Evolutionary conservation across 2,888 invertebrate genomes (phyloP).

Genomic region (Drosophila putrida): DNA sequence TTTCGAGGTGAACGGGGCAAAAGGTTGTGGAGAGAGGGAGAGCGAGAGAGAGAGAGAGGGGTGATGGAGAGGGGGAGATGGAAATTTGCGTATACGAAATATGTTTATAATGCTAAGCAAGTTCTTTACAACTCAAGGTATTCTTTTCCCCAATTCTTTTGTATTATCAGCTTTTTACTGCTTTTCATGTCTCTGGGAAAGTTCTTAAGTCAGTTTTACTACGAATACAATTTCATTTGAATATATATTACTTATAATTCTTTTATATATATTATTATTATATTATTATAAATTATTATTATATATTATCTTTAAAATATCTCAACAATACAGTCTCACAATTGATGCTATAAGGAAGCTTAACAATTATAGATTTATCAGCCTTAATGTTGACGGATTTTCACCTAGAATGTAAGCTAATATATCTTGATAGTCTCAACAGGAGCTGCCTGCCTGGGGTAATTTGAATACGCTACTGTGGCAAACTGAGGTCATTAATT

Average conservation of each 20-base stretch:
- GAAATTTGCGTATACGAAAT: constrained; percentile 8
- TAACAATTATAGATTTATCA: background rate
- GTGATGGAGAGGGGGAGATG: background rate
- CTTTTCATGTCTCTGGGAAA: background rate
- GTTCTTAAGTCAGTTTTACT: background rate
- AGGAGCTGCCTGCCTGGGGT: background rate
- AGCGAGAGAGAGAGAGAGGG: background rate
- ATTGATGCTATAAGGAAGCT: background rate
- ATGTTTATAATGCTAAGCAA: constrained; percentile 18
- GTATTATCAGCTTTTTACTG: constrained; percentile 5
- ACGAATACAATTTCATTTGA: background rate
- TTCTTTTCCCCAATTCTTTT: background rate
- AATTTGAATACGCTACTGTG: background rate
- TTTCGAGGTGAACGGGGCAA: background rate
- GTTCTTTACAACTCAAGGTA: constrained; percentile 3
- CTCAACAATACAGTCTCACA: too few relatives aligned
- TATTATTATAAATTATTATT: too few relatives aligned
- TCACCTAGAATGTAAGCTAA: background rate
- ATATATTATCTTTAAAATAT: too few relatives aligned
- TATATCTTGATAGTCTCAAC: background rate
- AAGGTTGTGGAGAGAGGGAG: background rate
- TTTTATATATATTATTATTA: too few relatives aligned
- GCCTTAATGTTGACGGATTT: background rate
- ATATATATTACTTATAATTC: background rate
- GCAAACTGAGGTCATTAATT: constrained; percentile 10